Evolutionary conservation across 2,797 vertebrate species (phyloP).

Genomic region (Acomys russatus): DNA sequence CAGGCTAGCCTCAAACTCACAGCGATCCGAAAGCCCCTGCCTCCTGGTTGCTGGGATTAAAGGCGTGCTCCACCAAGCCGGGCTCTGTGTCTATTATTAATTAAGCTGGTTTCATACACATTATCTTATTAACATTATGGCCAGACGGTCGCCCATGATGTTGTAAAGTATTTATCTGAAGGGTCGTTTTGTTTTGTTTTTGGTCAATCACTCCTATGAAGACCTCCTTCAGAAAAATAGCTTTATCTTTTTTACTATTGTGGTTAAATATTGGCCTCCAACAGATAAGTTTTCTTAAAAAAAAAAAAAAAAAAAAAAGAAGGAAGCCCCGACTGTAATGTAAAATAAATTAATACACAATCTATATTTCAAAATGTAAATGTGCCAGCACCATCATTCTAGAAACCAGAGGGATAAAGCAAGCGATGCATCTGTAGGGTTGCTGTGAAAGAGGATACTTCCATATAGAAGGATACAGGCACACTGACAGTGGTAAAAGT

Average conservation of each 20-base stretch:
- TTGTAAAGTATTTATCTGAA: slow-evolving; percentile 17
- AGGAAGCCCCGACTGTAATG: not conserved
- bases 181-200: not conserved
- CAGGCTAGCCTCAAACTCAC: not conserved
- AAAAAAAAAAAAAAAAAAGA: not conserved
- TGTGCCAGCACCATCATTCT: not conserved
- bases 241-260: not conserved
- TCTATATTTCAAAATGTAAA: slow-evolving; percentile 52
- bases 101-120: not conserved
- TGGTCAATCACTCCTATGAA: not conserved
- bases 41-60: not conserved
- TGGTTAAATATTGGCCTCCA: slow-evolving; percentile 41
- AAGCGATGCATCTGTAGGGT: not conserved
- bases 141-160: not conserved
- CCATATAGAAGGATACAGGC: not conserved
- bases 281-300: not conserved
- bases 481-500: not conserved
- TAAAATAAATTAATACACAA: slow-evolving; percentile 32
- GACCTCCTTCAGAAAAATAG: not conserved
- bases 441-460: not conserved
- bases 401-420: slow-evolving; percentile 34
- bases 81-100: not conserved
- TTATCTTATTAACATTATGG: slow-evolving; percentile 39
- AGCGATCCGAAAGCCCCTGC: not conserved
- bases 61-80: not conserved